Evolutionary conservation across 35 echinoderm and acorn worm genomes (phyloP), one percentile per base, ranked within the genome.

Genomic region (Patiria miniata): DNA sequence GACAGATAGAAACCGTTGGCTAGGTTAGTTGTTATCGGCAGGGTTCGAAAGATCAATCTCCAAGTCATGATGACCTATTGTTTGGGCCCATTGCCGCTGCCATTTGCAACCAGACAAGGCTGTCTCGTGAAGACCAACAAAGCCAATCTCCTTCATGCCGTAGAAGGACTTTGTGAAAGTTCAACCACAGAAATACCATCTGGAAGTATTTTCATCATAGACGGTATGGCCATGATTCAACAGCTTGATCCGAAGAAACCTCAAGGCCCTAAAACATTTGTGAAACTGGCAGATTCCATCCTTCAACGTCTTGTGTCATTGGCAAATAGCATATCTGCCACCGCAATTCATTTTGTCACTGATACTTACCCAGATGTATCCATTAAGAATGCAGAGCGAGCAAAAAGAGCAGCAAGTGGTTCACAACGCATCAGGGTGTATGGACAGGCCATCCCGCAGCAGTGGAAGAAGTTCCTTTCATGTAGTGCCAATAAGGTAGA

Each of bases 401-500:
- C 12, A 39, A 36, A 79, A 30, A 26, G 93, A 17, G 93, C 93
- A 17, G 78, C 78, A 0, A 86, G 38, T 37, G 93, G 93, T 59
- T 65, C 78, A 32, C 65, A 89, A 37, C n/a, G 15, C 78, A 56
- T 47, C 33, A 54, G 22, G 28, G 36, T 91, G 1, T 44, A 60
- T 39, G 18, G 68, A 22, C 91, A 93, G 77, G 78, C 18, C 7
- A 77, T 80, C 8, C 91, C 91, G 84, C 81, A 85, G 69, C 91
- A 89, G 76, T 93, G 91, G 86, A 89, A 88, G 80, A 93, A 88
- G 80, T 93, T 93, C 50, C 47, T 93, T 39, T 19, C 89, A 14
- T 12, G 51, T 42, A 86, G 50, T 80, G 7, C 19, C 15, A 91
- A 86, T 82, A 86, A 91, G 40, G 18, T 19, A 44, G 8, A 33